phyloP scores from a whole-genome alignment of 2,888 invertebrate species.

The Eristalinus sepulchralis region DNA sequence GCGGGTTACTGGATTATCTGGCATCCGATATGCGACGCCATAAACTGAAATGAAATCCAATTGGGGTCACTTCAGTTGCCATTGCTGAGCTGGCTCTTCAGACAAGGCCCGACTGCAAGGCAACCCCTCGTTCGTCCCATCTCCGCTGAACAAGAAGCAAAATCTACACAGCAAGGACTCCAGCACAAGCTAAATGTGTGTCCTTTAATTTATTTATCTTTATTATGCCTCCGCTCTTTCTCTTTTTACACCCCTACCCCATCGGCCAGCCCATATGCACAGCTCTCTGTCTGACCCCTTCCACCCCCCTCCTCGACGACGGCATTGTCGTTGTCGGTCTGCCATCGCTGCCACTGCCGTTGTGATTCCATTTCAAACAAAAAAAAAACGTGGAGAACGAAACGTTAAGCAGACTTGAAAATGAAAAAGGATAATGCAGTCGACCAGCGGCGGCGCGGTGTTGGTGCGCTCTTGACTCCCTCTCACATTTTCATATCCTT shows the following conservation, averaged over 20 bases:
- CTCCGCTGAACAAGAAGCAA: constrained; percentile 59
- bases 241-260: neutral
- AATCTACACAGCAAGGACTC: constrained; percentile 57
- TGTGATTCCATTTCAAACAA: constrained; percentile 28
- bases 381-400: constrained; percentile 8
- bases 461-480: neutral
- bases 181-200: constrained; percentile 62
- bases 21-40: constrained; percentile 65
- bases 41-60: constrained; percentile 70
- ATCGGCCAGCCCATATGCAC: constrained; percentile 13
- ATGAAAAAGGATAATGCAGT: constrained; percentile 47
- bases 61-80: constrained; percentile 65
- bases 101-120: neutral
- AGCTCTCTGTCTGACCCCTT: neutral
- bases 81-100: constrained; percentile 11
- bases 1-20: constrained; percentile 58
- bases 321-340: neutral
- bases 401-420: constrained; percentile 20
- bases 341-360: constrained; percentile 8
- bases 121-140: constrained; percentile 3
- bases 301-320: neutral
- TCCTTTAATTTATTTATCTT: constrained; percentile 70
- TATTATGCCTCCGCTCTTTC: constrained; percentile 45
- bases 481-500: constrained; percentile 22
- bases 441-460: neutral